phyloP scores from a whole-genome alignment of 2,888 invertebrate genomes.

The Julus scandinavius region DNA sequence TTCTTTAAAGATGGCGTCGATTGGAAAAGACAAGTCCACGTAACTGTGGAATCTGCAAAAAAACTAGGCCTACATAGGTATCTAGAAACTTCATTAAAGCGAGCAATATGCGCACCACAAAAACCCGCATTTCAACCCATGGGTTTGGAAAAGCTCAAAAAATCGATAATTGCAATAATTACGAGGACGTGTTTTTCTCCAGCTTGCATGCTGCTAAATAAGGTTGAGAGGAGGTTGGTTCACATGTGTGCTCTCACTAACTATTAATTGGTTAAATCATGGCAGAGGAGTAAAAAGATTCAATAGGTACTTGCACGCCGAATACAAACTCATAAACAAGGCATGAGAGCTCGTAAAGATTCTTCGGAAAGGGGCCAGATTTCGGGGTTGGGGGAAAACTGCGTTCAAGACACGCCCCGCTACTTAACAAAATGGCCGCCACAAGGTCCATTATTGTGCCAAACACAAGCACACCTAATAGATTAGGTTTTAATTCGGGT shows the following conservation, averaged over 20 bases:
- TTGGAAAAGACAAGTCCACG: too few species aligned
- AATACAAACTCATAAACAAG: constrained; percentile 27
- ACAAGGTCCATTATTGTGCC: neutral
- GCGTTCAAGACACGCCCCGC: constrained; percentile 5
- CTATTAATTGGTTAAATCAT: constrained; percentile 33
- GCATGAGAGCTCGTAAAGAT: neutral
- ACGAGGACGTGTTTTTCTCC: neutral
- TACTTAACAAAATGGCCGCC: constrained; percentile 16
- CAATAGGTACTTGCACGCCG: neutral
- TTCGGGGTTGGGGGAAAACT: neutral
- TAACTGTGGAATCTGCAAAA: neutral
- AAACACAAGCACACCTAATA: constrained; percentile 13
- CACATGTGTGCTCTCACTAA: neutral
- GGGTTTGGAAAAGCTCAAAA: neutral
- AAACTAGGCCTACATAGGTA: neutral
- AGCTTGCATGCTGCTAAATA: constrained; percentile 19
- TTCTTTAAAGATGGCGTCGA: too few species aligned
- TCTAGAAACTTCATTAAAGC: constrained; percentile 5
- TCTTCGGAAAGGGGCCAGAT: constrained; percentile 16
- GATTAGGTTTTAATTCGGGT: constrained; percentile 25
- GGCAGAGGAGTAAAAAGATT: constrained; percentile 33
- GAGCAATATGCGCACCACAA: neutral
- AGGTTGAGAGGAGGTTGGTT: neutral
- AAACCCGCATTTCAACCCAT: neutral
- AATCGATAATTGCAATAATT: constrained; percentile 33